Conservation (phyloP, 2,888 invertebrate genomes). For the Sturmia bella region DNA sequence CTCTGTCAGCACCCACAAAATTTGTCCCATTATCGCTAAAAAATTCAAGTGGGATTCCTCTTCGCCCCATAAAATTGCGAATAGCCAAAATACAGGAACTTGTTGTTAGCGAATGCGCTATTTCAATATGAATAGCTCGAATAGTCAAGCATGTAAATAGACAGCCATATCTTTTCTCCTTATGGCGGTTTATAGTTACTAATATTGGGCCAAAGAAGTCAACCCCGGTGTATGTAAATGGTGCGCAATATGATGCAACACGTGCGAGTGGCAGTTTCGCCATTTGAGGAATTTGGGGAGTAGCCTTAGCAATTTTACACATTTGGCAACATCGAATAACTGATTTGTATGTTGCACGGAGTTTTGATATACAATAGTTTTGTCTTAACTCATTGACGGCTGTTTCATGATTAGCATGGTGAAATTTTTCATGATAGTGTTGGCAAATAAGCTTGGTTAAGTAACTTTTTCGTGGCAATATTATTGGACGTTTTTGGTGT, state of each 20-base stretch:
- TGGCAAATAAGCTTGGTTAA: too few relatives aligned
- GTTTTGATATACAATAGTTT: conserved; percentile 12
- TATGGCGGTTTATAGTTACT: too few relatives aligned
- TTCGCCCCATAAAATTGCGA: conserved; percentile 42
- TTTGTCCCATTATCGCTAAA: conserved; percentile 49
- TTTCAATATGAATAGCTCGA: conserved; percentile 67
- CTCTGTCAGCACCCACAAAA: conserved; percentile 47
- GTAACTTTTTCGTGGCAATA: conserved; percentile 45
- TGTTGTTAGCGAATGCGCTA: conserved; percentile 37
- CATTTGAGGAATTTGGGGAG: conserved; percentile 27
- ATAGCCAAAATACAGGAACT: conserved; percentile 34
- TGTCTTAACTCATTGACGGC: conserved; percentile 1
- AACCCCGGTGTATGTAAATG: background rate
- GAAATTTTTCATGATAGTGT: background rate
- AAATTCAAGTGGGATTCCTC: conserved; percentile 30
- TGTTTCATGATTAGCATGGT: background rate
- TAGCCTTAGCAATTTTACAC: conserved; percentile 30
- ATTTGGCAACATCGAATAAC: conserved; percentile 27
- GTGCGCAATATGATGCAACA: background rate
- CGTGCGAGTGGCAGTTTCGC: conserved; percentile 12
- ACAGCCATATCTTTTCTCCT: conserved; percentile 48
- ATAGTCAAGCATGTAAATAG: conserved; percentile 64
- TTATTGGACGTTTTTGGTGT: conserved; percentile 52
- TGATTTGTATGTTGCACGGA: conserved; percentile 38
- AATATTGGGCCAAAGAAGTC: conserved; percentile 10